Evolutionary conservation across 2,113 vertebrate genomes (phyloP).

Genomic region (Penelope pileata): DNA sequence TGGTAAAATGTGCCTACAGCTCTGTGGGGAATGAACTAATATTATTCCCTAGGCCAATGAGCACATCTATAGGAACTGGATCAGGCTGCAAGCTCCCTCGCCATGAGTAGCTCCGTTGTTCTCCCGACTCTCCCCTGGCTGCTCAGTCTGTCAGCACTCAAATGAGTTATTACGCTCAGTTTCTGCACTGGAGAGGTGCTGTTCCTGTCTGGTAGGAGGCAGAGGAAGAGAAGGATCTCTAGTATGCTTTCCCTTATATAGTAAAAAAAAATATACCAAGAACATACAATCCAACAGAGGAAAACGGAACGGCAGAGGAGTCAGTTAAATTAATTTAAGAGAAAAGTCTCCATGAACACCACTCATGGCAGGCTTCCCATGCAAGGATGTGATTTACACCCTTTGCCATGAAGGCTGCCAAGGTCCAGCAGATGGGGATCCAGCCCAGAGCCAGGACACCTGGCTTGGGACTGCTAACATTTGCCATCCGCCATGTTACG

Average conservation of each 20-base stretch:
- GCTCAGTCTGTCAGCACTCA: neutral
- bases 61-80: neutral
- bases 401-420: neutral
- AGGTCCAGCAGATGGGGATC: neutral
- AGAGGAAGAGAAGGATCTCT: neutral
- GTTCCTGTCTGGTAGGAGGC: constrained; percentile 9
- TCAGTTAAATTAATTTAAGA: neutral
- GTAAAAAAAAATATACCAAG: constrained; percentile 42
- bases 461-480: neutral
- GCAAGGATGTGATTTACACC: neutral
- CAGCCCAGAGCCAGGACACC: neutral
- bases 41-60: neutral
- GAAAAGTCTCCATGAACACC: neutral
- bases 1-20: neutral
- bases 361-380: neutral
- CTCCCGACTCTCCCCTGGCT: neutral
- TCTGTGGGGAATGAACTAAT: neutral
- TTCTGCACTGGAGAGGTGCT: constrained; percentile 42
- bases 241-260: constrained; percentile 48
- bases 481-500: fast-evolving
- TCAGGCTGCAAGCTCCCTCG: neutral
- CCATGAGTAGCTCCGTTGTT: neutral
- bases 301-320: neutral
- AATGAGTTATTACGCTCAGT: neutral
- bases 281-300: neutral